These are phyloP conservation scores for Tiphia femorata DNA, from an alignment of 2,888 invertebrate species.

Conservation along the genomic window DNA sequence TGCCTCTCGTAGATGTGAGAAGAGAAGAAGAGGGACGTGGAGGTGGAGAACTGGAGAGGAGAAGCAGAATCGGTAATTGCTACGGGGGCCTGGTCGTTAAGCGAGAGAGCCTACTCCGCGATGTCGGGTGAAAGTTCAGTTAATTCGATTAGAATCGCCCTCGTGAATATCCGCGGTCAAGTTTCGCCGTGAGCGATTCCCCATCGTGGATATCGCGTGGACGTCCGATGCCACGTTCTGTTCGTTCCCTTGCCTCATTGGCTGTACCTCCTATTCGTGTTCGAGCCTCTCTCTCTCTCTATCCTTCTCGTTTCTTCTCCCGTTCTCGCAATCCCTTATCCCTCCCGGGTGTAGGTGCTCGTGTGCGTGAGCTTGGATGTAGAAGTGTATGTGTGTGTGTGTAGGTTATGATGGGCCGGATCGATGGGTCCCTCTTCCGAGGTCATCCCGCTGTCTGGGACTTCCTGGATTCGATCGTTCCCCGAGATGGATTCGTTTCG, in stretches of 20 bases:
- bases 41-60: slow-evolving; percentile 20
- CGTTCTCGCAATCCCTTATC: too few species aligned
- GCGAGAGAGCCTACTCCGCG: too few species aligned
- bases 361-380: too few species aligned
- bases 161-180: slow-evolving; percentile 41
- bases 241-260: too few species aligned
- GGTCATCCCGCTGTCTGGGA: slow-evolving; percentile 25
- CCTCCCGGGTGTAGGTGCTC: too few species aligned
- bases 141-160: slow-evolving; percentile 58
- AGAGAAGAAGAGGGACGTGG: not conserved
- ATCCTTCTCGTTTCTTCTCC: too few species aligned
- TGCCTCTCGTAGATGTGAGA: not conserved
- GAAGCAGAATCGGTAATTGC: slow-evolving; percentile 44
- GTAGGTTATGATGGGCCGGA: slow-evolving; percentile 37
- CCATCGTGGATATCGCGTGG: too few species aligned
- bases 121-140: slow-evolving; percentile 55
- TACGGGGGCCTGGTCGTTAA: slow-evolving; percentile 37
- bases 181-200: slow-evolving; percentile 45
- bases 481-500: slow-evolving; percentile 17
- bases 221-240: too few species aligned
- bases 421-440: slow-evolving; percentile 16
- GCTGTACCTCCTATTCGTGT: too few species aligned
- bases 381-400: slow-evolving; percentile 16
- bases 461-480: slow-evolving; percentile 33
- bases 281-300: too few species aligned